These are phyloP conservation scores for Centroberyx gerrardi DNA, from an alignment of 2,797 vertebrate species.

Conservation along the genomic window DNA sequence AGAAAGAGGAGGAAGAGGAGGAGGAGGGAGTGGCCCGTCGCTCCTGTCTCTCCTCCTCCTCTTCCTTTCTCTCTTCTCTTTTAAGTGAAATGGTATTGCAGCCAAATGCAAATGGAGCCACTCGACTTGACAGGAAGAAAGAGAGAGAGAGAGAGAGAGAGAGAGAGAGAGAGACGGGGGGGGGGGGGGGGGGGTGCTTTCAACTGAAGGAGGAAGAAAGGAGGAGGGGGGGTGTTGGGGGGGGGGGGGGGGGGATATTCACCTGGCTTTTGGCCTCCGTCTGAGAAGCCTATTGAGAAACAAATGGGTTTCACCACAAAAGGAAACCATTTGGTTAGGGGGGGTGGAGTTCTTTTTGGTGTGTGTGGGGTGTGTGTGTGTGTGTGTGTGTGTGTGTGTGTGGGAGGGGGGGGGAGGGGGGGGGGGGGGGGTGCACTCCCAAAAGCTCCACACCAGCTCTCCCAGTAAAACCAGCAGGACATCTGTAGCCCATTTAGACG, in stretches of 20 bases:
- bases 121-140: not conserved
- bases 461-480: too few species aligned
- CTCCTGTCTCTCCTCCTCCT: not conserved
- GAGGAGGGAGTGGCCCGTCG: not conserved
- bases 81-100: not conserved
- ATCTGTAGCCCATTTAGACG: too few species aligned
- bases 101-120: slow-evolving; percentile 4
- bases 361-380: too few species aligned
- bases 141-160: not conserved
- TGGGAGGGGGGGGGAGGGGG: not conserved
- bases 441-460: too few species aligned
- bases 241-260: too few species aligned
- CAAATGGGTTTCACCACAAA: slow-evolving; percentile 67
- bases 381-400: too few species aligned
- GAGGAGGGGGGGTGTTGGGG: not conserved
- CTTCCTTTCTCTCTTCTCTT: not conserved
- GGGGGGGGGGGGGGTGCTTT: too few species aligned
- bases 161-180: not conserved
- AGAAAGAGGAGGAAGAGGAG: not conserved
- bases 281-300: slow-evolving; percentile 57
- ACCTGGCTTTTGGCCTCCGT: slow-evolving; percentile 44
- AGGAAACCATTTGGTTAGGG: slow-evolving; percentile 55
- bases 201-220: slow-evolving; percentile 6
- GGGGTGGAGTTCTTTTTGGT: too few species aligned
- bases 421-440: too few species aligned